phyloP scores from a whole-genome alignment of 2,888 invertebrate species.

The Stegana nigrithorax region DNA sequence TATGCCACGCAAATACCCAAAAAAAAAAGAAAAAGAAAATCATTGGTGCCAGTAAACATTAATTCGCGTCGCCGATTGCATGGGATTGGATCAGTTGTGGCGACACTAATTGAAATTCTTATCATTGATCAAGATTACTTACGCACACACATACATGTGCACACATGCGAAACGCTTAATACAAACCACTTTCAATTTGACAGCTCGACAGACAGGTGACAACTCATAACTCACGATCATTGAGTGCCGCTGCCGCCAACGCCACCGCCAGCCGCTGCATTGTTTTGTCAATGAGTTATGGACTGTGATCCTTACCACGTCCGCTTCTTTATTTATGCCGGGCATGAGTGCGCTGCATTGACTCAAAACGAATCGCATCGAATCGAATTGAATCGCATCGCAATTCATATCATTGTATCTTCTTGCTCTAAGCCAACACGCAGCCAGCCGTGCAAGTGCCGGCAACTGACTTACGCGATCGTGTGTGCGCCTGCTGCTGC shows the following conservation, averaged over 20 bases:
- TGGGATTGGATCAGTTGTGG: conserved; percentile 30
- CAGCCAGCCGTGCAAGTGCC: conserved; percentile 1
- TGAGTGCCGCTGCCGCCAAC: conserved; percentile 12
- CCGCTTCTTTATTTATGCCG: conserved; percentile 55
- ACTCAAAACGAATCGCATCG: background rate
- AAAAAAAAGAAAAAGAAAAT: too few species aligned
- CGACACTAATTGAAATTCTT: conserved; percentile 68
- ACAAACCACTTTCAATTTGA: conserved; percentile 69
- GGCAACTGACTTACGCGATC: conserved; percentile 22
- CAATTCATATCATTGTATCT: too few species aligned
- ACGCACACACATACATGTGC: too few species aligned
- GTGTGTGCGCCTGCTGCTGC: background rate
- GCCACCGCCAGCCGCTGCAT: conserved; percentile 18
- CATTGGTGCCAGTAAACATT: too few species aligned
- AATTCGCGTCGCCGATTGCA: too few species aligned
- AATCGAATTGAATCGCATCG: background rate
- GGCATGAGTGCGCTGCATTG: conserved; percentile 15
- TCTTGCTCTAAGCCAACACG: too few species aligned
- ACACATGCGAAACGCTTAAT: conserved; percentile 48
- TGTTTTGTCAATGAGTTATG: conserved; percentile 41
- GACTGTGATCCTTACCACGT: conserved; percentile 51
- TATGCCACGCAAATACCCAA: too few species aligned
- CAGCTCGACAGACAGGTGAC: conserved; percentile 69
- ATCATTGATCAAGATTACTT: conserved; percentile 65
- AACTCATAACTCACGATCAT: conserved; percentile 65